Conservation (phyloP, 2,113 vertebrate species). For the Peucedramus taeniatus region DNA sequence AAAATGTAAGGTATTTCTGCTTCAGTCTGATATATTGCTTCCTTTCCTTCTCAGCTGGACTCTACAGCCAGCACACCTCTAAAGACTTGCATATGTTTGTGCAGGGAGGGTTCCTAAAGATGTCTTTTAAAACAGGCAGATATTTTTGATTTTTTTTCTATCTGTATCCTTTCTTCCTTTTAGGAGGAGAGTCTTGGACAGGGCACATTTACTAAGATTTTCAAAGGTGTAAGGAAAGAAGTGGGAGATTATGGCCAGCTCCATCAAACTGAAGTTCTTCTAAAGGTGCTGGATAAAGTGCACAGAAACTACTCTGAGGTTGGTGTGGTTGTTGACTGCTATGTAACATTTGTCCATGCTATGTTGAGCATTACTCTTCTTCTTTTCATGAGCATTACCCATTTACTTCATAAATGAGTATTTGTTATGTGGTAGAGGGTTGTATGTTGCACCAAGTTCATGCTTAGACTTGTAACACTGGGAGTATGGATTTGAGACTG, state of each 20-base stretch:
- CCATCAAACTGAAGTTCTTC: conserved; percentile 89
- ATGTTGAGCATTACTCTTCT: background rate
- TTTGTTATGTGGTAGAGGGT: background rate
- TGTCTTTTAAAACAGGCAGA: background rate
- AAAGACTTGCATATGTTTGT: background rate
- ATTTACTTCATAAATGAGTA: background rate
- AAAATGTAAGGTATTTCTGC: background rate
- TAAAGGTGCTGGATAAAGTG: conserved; percentile 93
- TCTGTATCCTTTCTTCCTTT: background rate
- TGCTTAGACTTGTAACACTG: background rate
- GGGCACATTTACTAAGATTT: conserved; percentile 96
- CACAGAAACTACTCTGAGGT: conserved; percentile 96
- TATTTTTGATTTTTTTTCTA: background rate
- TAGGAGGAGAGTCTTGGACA: conserved; percentile 93
- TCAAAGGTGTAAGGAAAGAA: conserved; percentile 88
- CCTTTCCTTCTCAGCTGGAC: background rate
- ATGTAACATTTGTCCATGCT: background rate
- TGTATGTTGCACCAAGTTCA: background rate
- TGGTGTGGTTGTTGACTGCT: background rate
- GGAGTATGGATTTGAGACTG: background rate
- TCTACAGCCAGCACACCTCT: background rate
- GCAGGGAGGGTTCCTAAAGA: fast-evolving
- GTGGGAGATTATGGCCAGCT: conserved; percentile 89
- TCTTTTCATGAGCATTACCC: background rate
- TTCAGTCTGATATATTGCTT: background rate